Evolutionary conservation across 2,113 vertebrate species (phyloP).

Genomic region (Gambusia holbrooki): DNA sequence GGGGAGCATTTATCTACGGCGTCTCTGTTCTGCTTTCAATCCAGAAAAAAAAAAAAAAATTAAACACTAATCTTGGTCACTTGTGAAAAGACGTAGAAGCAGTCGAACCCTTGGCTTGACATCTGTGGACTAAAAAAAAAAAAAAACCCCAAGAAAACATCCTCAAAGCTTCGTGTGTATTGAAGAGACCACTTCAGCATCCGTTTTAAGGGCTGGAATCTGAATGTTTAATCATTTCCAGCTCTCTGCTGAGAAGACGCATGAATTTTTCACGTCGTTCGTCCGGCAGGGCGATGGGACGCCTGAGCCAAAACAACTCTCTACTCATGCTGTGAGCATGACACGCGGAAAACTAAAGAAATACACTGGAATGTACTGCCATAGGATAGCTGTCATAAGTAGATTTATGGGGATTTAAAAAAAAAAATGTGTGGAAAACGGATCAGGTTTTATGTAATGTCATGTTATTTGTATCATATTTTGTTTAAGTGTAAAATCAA

Average conservation of each 20-base stretch:
- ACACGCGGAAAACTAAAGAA: constrained; percentile 18
- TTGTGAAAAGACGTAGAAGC: neutral
- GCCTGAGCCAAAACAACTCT: constrained; percentile 42
- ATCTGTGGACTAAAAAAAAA: neutral
- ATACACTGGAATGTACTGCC: neutral
- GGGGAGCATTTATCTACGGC: constrained; percentile 25
- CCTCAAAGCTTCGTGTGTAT: neutral
- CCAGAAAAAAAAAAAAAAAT: neutral
- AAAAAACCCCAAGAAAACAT: neutral
- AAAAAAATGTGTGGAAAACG: no score
- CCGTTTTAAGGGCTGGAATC: constrained; percentile 69
- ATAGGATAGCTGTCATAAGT: constrained; percentile 4
- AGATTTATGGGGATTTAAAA: no score
- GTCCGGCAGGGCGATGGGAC: constrained; percentile 43
- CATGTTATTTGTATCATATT: no score
- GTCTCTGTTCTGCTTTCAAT: constrained; percentile 14
- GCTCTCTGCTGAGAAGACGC: constrained; percentile 67
- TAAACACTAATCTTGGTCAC: constrained; percentile 5
- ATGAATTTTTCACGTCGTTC: constrained; percentile 72
- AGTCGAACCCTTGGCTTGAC: neutral
- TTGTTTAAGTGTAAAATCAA: no score
- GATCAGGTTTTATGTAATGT: neutral
- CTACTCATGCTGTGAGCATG: neutral
- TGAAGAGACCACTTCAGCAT: constrained; percentile 51
- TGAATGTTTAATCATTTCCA: constrained; percentile 76